Evolutionary conservation across 2,797 vertebrate genomes (phyloP).

Genomic region (Phrynocephalus forsythii): DNA sequence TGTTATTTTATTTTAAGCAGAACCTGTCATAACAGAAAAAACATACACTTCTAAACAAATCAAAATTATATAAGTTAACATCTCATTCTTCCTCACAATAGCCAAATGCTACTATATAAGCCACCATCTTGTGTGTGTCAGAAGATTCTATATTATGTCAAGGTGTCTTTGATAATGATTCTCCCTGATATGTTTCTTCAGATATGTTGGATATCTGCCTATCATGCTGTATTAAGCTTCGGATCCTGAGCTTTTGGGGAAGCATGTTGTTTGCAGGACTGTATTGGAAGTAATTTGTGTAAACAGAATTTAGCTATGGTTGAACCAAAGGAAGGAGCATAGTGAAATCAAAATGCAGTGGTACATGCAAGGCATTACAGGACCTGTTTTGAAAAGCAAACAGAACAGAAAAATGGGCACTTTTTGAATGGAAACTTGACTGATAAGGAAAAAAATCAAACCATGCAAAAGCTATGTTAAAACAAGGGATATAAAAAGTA

Average conservation of each 20-base stretch:
- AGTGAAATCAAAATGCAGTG: neutral
- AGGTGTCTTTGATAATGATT: neutral
- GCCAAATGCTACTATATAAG: neutral
- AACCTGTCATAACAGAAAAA: neutral
- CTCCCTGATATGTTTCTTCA: neutral
- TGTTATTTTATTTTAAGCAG: neutral
- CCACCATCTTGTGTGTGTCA: slow-evolving; percentile 4
- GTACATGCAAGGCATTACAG: neutral
- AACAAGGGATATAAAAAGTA: neutral
- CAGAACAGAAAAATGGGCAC: neutral
- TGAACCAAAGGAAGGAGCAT: neutral
- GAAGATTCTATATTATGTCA: neutral
- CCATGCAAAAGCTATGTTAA: neutral
- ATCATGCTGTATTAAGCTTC: neutral
- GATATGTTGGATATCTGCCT: neutral
- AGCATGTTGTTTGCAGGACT: neutral
- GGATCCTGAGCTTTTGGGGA: neutral
- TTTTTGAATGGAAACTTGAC: neutral
- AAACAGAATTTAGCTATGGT: neutral
- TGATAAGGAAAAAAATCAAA: neutral
- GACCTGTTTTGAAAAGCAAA: too few relatives aligned
- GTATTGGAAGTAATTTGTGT: neutral
- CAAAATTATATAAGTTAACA: neutral
- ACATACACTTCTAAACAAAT: neutral
- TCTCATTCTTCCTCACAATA: neutral